Conservation (phyloP, 2,113 vertebrate species). For the Protobothrops mucrosquamatus region DNA sequence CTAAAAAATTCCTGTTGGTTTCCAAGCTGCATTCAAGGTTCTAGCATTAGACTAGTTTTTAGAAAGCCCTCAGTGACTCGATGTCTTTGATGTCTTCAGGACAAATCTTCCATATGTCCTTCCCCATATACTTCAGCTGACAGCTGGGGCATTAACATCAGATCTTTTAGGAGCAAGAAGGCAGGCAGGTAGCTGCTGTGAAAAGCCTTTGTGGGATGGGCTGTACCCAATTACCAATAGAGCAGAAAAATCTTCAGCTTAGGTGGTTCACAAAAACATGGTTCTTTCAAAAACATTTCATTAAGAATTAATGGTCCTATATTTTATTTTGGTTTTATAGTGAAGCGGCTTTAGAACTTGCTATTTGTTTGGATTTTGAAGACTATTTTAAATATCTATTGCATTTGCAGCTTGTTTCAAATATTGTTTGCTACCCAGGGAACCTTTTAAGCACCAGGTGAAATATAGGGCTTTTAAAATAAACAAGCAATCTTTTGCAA, state of each 20-base stretch:
- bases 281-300: not conserved
- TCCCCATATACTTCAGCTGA: not conserved
- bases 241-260: not conserved
- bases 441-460: not conserved
- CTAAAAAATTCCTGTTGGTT: not conserved
- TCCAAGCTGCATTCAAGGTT: not conserved
- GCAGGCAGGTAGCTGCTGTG: not conserved
- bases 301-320: not conserved
- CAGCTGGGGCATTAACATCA: not conserved
- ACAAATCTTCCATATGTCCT: not conserved
- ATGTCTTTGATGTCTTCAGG: not conserved
- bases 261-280: not conserved
- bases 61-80: not conserved
- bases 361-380: not conserved
- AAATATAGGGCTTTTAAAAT: not conserved
- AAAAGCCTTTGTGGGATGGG: not conserved
- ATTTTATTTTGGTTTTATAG: not conserved
- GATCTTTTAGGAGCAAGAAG: not conserved
- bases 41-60: not conserved
- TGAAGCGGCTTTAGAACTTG: not conserved
- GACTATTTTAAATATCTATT: not conserved
- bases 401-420: not conserved
- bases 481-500: not conserved
- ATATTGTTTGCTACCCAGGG: not conserved
- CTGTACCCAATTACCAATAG: not conserved